Conservation (phyloP, 2,113 vertebrate genomes). For the Megaleporinus macrocephalus region DNA sequence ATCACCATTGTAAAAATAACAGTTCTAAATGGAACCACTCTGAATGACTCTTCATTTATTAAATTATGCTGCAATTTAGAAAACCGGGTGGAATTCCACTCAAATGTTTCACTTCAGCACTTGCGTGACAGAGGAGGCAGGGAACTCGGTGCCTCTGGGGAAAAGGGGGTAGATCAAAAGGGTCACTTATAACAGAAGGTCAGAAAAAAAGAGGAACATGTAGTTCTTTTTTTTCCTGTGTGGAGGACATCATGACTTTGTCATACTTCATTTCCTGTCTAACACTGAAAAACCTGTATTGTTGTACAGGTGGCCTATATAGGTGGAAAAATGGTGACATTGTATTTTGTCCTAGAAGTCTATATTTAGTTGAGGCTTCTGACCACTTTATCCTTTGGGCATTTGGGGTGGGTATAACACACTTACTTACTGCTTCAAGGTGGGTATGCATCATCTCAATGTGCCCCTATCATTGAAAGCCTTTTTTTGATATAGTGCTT, state of each 20-base stretch:
- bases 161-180: slow-evolving; percentile 24
- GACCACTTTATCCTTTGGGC: too few species aligned
- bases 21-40: too few species aligned
- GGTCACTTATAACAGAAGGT: slow-evolving; percentile 21
- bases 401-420: background rate
- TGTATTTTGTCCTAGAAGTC: background rate
- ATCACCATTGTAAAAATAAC: too few species aligned
- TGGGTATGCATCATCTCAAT: background rate
- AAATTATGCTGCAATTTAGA: too few species aligned
- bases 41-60: too few species aligned
- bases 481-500: too few species aligned
- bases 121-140: background rate
- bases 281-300: background rate
- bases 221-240: background rate
- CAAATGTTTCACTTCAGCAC: background rate
- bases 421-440: background rate
- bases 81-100: too few species aligned
- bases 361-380: background rate
- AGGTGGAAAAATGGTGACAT: background rate
- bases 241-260: slow-evolving; percentile 18
- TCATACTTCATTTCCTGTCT: background rate
- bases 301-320: slow-evolving; percentile 3
- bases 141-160: background rate
- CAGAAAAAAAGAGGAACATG: background rate
- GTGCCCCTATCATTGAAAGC: background rate